Conservation (phyloP, 2,113 vertebrate species). For the Theropithecus gelada region DNA sequence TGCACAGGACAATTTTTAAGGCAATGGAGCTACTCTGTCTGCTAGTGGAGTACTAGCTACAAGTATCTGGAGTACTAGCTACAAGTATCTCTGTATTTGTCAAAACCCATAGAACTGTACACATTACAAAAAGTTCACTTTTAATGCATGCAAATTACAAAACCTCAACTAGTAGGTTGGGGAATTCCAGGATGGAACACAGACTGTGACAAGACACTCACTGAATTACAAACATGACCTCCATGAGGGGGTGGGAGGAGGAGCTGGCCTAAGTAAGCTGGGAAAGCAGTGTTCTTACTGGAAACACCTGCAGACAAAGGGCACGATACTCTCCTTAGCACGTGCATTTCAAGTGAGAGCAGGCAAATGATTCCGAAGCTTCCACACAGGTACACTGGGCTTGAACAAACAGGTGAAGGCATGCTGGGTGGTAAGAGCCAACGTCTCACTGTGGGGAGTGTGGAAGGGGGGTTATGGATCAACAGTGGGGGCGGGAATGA, state of each 20-base stretch:
- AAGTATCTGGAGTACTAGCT: not conserved
- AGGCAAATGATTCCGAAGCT: not conserved
- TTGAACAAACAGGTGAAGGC: not conserved
- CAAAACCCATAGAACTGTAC: not conserved
- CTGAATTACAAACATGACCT: not conserved
- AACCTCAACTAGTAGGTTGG: not conserved
- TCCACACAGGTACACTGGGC: not conserved
- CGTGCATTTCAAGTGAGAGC: not conserved
- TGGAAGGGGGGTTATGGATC: not conserved
- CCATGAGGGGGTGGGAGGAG: not conserved
- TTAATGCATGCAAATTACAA: not conserved
- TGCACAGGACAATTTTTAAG: not conserved
- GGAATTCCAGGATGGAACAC: not conserved
- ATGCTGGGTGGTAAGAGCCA: not conserved
- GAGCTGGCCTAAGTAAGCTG: not conserved
- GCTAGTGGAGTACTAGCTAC: not conserved
- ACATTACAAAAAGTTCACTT: not conserved
- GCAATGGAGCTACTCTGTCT: not conserved
- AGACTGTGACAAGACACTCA: not conserved
- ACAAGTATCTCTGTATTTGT: not conserved
- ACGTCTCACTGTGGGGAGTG: not conserved
- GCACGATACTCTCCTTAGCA: not conserved
- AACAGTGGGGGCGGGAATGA: fast-evolving
- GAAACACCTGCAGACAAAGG: not conserved
- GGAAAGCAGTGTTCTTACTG: not conserved